Evolutionary conservation across 2,113 vertebrate genomes (phyloP).

Genomic region (Channa argus): DNA sequence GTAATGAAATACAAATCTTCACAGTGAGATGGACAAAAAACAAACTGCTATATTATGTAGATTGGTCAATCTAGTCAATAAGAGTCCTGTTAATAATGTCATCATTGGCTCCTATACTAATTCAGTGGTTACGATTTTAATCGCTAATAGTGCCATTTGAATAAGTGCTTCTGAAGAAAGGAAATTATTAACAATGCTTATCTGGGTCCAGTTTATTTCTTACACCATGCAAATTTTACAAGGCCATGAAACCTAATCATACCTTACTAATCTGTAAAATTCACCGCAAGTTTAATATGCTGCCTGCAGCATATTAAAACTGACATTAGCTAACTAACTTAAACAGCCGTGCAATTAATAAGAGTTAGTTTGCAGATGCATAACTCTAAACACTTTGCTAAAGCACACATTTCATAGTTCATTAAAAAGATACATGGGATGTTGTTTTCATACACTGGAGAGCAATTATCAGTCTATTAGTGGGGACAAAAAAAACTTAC

Average conservation of each 20-base stretch:
- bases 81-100: neutral
- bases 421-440: conserved; percentile 21
- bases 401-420: conserved; percentile 1
- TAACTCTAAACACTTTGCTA: conserved; percentile 20
- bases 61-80: neutral
- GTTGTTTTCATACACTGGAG: conserved; percentile 10
- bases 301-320: neutral
- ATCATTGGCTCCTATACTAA: neutral
- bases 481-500: conserved; percentile 22
- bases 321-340: neutral
- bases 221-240: neutral
- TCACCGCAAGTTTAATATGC: neutral
- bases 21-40: neutral
- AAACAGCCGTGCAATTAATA: conserved; percentile 12
- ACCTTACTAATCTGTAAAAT: neutral
- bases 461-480: conserved; percentile 45
- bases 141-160: neutral
- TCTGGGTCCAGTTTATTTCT: neutral
- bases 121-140: too few relatives aligned
- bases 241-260: neutral
- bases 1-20: too few relatives aligned
- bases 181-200: neutral
- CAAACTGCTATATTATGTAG: neutral
- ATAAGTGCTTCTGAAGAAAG: neutral
- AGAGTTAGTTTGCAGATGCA: conserved; percentile 22